phyloP scores from a whole-genome alignment of 1,140 invertebrate genomes.

The Dinoponera quadriceps region DNA sequence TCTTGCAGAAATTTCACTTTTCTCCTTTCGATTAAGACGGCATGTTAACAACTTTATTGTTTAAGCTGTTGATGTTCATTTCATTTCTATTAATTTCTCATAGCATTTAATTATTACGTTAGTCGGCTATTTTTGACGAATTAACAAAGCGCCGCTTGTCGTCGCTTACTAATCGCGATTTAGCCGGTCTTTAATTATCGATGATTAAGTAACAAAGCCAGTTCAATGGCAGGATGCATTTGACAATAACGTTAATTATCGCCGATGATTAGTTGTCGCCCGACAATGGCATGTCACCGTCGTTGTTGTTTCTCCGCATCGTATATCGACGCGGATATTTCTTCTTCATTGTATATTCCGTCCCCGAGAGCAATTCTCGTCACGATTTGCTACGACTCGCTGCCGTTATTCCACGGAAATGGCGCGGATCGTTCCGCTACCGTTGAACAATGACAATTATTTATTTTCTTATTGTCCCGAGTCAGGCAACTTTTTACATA shows the following conservation, averaged over 20 bases:
- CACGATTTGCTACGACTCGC: neutral
- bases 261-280: slow-evolving; percentile 11
- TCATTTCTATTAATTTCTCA: too few species aligned
- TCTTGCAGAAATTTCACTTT: too few species aligned
- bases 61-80: too few species aligned
- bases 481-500: slow-evolving; percentile 25
- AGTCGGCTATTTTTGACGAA: neutral
- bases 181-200: neutral
- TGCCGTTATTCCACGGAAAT: slow-evolving; percentile 25
- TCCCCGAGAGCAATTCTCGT: neutral
- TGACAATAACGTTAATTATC: slow-evolving; percentile 50
- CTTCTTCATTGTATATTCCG: neutral
- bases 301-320: slow-evolving; percentile 4
- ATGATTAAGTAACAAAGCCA: slow-evolving; percentile 21
- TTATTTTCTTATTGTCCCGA: slow-evolving; percentile 26
- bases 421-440: slow-evolving; percentile 30
- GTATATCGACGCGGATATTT: neutral
- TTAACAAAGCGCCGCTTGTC: neutral
- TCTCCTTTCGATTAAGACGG: too few species aligned
- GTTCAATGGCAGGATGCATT: slow-evolving; percentile 51
- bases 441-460: slow-evolving; percentile 46
- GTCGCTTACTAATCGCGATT: slow-evolving; percentile 22
- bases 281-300: neutral
- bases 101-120: too few species aligned
- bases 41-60: too few species aligned